These are phyloP conservation scores for Ateles fusciceps DNA, from an alignment of 2,797 vertebrate genomes.

Conservation along the genomic window DNA sequence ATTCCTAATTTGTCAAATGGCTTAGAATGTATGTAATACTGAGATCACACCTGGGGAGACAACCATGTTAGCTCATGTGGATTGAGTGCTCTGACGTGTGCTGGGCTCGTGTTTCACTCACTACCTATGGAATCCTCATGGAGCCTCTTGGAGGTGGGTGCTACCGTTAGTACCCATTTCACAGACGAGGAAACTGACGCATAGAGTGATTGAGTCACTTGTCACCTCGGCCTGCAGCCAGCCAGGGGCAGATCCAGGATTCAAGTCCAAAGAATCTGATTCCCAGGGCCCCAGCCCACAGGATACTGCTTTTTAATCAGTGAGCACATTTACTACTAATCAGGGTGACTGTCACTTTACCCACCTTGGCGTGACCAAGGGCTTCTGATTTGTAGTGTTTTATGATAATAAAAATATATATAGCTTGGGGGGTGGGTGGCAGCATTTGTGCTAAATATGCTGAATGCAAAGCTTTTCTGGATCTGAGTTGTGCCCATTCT, in stretches of 20 bases:
- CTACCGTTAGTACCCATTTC: neutral
- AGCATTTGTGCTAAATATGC: neutral
- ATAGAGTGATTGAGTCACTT: neutral
- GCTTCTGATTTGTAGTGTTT: neutral
- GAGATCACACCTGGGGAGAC: rapidly evolving
- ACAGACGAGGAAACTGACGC: neutral
- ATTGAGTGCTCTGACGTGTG: neutral
- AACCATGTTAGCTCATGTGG: rapidly evolving
- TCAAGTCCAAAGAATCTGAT: neutral
- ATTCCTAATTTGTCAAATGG: neutral
- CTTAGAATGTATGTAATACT: neutral
- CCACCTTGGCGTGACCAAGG: neutral
- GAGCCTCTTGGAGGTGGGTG: neutral
- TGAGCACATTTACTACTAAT: neutral
- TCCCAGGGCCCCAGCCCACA: neutral
- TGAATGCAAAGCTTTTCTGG: neutral
- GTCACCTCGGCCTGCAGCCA: neutral
- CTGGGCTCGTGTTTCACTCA: neutral
- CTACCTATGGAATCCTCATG: neutral
- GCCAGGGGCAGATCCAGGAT: neutral
- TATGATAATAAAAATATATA: neutral
- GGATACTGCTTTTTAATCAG: neutral
- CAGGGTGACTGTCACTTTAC: neutral
- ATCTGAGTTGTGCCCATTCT: neutral
- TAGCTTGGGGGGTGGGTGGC: neutral